Evolutionary conservation across 2,113 vertebrate genomes (phyloP), one percentile per base, ranked within the genome.

Genomic region (Syngnathoides biaculeatus): DNA sequence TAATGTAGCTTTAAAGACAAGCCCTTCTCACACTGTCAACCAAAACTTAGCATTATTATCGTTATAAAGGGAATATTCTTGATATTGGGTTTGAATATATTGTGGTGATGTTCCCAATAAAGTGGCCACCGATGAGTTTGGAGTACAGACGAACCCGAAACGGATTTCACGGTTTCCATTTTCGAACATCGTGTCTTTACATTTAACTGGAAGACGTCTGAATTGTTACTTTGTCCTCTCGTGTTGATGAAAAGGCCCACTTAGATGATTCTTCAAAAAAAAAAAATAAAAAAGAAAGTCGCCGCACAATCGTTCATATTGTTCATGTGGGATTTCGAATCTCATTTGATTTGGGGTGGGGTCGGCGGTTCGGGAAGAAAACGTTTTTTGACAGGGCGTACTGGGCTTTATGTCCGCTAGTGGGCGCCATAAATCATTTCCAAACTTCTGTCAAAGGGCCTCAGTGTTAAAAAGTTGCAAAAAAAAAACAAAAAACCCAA

Each of bases 231-330:
- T 39, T 60, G 58, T 39, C 11, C 17, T 20, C 19, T 2, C 57
- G 9, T 24, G 65, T 6, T 3, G 3, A 27, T 52, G 15, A 50
- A 22, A 19, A 24, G 47, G 4, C 26, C 26, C 14, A n/a, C 4
- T 14, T 0, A 17, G 4, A 13, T 12, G 6, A 30, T 19, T 17
- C 0, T 30, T 0, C 0, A 14, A 9, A 26, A 30, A 19, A 1
- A 14, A 9, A 26, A 30, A 19, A 19, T 12, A 30, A 35, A 57
- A 24, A 35, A 30, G 2, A 30, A 9, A 1, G 8, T 26, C 35
- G 19, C 27, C 13, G 20, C 8, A 57, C 15, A 64, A n/a, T 9
- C 9, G 22, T 43, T 17, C 19, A 5, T 42, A 22, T 10, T 30
- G 13, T n/a, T 20, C 22, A 10, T 50, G 24, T 20, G 19, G 11